phyloP scores from a whole-genome alignment of 2,888 invertebrate genomes.

The Athalia cordata region DNA sequence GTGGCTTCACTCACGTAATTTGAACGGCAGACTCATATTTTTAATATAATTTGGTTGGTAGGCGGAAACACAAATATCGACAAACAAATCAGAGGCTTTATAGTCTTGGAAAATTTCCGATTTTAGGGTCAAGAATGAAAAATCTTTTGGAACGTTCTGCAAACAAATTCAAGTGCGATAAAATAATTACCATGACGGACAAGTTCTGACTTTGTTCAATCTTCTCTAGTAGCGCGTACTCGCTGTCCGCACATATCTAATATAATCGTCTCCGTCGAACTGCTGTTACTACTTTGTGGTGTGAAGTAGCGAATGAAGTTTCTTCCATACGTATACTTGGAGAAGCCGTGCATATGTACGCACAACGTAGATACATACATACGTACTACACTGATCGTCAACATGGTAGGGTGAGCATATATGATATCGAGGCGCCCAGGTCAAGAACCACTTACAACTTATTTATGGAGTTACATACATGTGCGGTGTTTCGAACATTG shows the following conservation, averaged over 20 bases:
- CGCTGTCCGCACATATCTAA: too few species aligned
- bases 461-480: slow-evolving; percentile 19
- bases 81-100: too few species aligned
- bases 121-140: too few species aligned
- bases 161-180: too few species aligned
- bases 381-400: neutral
- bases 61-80: too few species aligned
- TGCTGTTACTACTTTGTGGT: neutral
- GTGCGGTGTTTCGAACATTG: neutral
- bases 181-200: too few species aligned
- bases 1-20: slow-evolving; percentile 1
- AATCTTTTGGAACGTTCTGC: too few species aligned
- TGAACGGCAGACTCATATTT: slow-evolving; percentile 15
- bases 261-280: too few species aligned
- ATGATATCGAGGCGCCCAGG: slow-evolving; percentile 28
- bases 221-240: too few species aligned
- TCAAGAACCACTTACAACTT: slow-evolving; percentile 40
- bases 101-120: too few species aligned
- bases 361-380: neutral
- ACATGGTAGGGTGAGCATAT: neutral
- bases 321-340: neutral
- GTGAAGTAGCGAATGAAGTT: slow-evolving; percentile 14
- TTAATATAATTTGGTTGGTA: slow-evolving; percentile 11
- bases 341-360: too few species aligned
- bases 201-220: too few species aligned